A percentile compares a stretch with the other conserved stretches of the same genome.
phyloP scores from a whole-genome alignment of 2,888 invertebrate genomes.

The Lithosia quadra region DNA sequence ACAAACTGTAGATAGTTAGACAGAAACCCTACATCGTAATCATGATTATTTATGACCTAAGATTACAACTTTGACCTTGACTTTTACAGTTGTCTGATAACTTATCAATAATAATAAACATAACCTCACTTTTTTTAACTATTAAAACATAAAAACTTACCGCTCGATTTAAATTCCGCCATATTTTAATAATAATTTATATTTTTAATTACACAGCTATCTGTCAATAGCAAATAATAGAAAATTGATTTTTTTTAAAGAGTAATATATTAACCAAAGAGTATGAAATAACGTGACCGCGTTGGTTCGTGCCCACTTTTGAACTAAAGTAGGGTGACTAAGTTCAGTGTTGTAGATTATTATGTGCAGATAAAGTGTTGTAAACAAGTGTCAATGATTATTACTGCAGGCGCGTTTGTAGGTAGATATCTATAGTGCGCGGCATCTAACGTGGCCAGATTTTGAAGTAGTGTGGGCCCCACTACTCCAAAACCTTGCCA shows the following conservation, averaged over 20 bases:
- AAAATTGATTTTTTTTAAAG: background rate
- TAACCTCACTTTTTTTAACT: slow-evolving; percentile 12
- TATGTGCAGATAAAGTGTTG: slow-evolving; percentile 13
- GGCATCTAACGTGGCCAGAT: too few species aligned
- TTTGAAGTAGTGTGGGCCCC: too few species aligned
- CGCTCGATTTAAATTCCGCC: slow-evolving; percentile 44
- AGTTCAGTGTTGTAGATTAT: slow-evolving; percentile 6
- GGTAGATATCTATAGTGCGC: too few species aligned
- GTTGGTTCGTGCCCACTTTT: background rate
- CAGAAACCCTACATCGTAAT: background rate
- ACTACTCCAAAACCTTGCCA: too few species aligned
- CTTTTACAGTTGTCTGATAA: background rate
- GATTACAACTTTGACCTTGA: background rate
- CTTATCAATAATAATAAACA: background rate
- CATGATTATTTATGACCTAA: background rate
- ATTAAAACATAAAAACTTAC: slow-evolving; percentile 22
- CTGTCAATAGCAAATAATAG: background rate
- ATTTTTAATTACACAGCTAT: background rate
- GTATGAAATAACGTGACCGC: background rate
- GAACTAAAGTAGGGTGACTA: background rate
- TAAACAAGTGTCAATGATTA: slow-evolving; percentile 15
- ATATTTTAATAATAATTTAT: slow-evolving; percentile 24
- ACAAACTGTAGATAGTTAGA: background rate
- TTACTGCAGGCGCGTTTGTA: slow-evolving; percentile 3
- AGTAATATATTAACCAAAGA: background rate